Base-by-base conservation (phyloP, 2,113 vertebrate species). In the Mastomys coucha region DNA sequence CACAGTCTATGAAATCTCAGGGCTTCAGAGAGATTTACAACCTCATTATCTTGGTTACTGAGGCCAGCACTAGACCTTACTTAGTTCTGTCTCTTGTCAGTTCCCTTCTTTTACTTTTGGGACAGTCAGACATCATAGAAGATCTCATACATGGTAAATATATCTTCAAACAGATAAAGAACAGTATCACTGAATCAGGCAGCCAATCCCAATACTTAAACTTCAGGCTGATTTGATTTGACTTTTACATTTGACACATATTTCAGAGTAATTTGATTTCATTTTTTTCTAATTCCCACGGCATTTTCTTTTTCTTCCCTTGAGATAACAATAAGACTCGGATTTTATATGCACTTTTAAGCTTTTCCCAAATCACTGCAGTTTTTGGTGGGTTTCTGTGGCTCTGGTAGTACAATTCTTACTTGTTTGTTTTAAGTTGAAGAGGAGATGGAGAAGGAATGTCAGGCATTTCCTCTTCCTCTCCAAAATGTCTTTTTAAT, bases 381-480 rank as follows among this genome's bases (percentile, higher is more conserved):
- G 36, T 36, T 73, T 87, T 93, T 90, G 76, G 53, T 93, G 60
- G 42, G 60, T 77, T 97, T 93, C 42, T 28, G 10, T 93, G 56
- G 87, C 95, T 96, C 33, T 88, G n/a, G 70, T 93, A 51, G 13
- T 58, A 69, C 58, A 94, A 81, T 95, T 94, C 76, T 96, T 89
- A 58, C n/a, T 93, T 97, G 88, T 98, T 98, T 98, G 97, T 95
- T 97, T 97, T 96, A 91, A 89, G 77, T 91, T 91, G 96, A 89
- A 97, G 96, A 90, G 77, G 94, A 84, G 95, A 91, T 94, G 89
- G 91, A 91, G 88, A 95, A 97, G n/a, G 96, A 97, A 98, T 97
- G 96, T 36, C 67, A 94, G 93, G 94, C 95, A 97, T 97, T 97
- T 97, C 97, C 97, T 97, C 73, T 87, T 97, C 89, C 70, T 96